These are phyloP conservation scores for Pogoniulus pusillus DNA, from an alignment of 2,797 vertebrate genomes.

Conservation along the genomic window DNA sequence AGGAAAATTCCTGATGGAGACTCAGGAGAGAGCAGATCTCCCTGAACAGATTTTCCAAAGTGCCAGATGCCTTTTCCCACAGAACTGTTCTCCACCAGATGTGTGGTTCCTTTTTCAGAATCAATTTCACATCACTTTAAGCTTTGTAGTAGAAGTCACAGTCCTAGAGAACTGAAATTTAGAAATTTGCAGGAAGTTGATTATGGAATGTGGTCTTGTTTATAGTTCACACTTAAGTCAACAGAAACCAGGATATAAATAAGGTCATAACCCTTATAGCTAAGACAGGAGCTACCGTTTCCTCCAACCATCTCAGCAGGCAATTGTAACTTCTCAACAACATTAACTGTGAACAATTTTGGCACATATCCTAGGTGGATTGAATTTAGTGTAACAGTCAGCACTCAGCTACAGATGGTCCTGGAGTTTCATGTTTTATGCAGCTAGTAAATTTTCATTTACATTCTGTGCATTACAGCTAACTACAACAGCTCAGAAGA, in stretches of 20 bases:
- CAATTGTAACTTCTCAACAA: neutral
- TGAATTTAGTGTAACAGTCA: neutral
- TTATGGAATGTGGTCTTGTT: neutral
- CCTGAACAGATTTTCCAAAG: neutral
- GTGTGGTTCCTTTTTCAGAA: fast-evolving
- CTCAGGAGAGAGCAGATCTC: fast-evolving
- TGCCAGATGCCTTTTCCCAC: neutral
- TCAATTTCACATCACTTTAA: neutral
- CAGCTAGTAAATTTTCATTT: neutral
- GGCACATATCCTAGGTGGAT: neutral
- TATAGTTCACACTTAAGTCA: neutral
- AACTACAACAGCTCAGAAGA: neutral
- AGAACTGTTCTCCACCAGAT: neutral
- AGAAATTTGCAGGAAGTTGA: neutral
- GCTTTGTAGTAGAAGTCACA: neutral
- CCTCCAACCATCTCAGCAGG: neutral
- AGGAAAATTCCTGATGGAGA: neutral
- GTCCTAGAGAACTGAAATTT: neutral
- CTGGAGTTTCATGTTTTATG: neutral
- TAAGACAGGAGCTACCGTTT: neutral
- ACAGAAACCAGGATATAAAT: neutral
- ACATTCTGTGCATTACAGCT: neutral
- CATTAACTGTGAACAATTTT: neutral
- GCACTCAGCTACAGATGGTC: neutral
- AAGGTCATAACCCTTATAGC: neutral